Evolutionary conservation across 2,888 invertebrate species (phyloP), one percentile per base, ranked within the genome.

Genomic region (Leucoptera coffeella): DNA sequence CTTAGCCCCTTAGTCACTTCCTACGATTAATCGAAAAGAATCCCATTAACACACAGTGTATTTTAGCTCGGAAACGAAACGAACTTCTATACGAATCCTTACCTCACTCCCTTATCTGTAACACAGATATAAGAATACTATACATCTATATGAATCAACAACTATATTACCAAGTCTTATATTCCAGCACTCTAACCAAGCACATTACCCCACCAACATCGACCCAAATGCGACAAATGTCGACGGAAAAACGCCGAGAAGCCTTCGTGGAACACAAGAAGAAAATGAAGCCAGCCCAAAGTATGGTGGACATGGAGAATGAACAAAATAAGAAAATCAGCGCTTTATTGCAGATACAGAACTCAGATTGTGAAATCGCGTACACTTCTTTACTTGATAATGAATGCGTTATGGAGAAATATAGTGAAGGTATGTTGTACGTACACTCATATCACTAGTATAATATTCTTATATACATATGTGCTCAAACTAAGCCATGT

Each of bases 131-230:
- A n/a, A n/a, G n/a, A n/a, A n/a, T n/a, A n/a, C n/a, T n/a, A n/a
- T n/a, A n/a, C n/a, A n/a, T n/a, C n/a, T n/a, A n/a, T n/a, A n/a
- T n/a, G n/a, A n/a, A n/a, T n/a, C n/a, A n/a, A n/a, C n/a, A n/a
- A n/a, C n/a, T n/a, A n/a, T n/a, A n/a, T n/a, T n/a, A n/a, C n/a
- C n/a, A n/a, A n/a, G 17, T 9, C 6, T 19, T 19, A 26, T 25
- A 25, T 56, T 51, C 23, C 43, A 83, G 83, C 38, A 81, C 82
- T 1, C 47, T 84, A 37, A 83, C 82, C 10, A 78, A 79, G 44
- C 82, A 83, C 42, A 76, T 83, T 54, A 80, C 80, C 0, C 79
- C 80, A 2, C 77, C 79, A 2, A 56, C 69, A 2, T 64, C 67
- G 0, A 56, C 61, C 0, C 48, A 47, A 6, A 47, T 55, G n/a